Conservation (phyloP, 2,113 vertebrate genomes). For the Polypterus senegalus region DNA sequence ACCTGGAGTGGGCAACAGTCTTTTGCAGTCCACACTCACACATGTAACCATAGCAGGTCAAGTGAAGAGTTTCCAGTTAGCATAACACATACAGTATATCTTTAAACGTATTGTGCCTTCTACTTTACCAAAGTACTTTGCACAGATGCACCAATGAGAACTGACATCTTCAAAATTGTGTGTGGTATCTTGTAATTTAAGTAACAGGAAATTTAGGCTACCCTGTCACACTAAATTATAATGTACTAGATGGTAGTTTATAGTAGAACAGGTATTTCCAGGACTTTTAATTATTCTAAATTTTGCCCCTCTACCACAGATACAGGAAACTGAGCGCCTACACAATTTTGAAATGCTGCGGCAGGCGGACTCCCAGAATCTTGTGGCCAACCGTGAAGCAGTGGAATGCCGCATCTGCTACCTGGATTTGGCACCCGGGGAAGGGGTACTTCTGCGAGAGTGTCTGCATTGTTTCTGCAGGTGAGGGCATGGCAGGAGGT, state of each 20-base stretch:
- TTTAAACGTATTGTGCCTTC: too few relatives aligned
- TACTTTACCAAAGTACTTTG: too few relatives aligned
- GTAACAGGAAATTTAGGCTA: neutral
- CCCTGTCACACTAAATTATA: too few relatives aligned
- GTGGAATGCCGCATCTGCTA: conserved; percentile 70
- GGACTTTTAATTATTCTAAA: neutral
- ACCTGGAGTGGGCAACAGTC: too few relatives aligned
- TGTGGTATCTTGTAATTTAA: neutral
- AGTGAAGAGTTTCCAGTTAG: too few relatives aligned
- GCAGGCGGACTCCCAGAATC: conserved; percentile 53
- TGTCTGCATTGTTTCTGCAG: conserved; percentile 75
- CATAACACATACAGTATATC: too few relatives aligned
- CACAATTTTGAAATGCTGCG: conserved; percentile 60
- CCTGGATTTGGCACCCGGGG: conserved; percentile 42
- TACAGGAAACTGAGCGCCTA: conserved; percentile 51
- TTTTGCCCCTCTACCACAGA: conserved; percentile 29
- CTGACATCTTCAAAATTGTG: too few relatives aligned
- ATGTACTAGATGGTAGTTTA: too few relatives aligned
- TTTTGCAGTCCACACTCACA: too few relatives aligned
- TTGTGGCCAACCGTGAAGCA: conserved; percentile 58
- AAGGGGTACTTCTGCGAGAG: conserved; percentile 64
- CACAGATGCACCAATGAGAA: too few relatives aligned
- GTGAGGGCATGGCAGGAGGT: conserved; percentile 14
- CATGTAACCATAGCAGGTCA: too few relatives aligned
- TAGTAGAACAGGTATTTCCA: too few relatives aligned